These are phyloP conservation scores for Conistra vaccinii DNA, from an alignment of 2,888 invertebrate species.

Conservation along the genomic window DNA sequence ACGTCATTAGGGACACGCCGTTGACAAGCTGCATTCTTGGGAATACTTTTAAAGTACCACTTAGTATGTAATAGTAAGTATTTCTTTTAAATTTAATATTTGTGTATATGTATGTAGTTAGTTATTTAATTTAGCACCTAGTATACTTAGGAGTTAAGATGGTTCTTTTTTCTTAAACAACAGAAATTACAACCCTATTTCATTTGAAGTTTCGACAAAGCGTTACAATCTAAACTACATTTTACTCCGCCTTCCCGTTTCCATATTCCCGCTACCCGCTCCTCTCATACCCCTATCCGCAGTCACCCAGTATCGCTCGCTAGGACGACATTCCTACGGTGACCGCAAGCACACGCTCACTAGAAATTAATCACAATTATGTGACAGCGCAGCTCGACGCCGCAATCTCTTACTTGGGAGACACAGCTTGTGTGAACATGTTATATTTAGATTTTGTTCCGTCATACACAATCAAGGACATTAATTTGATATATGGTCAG, in stretches of 20 bases:
- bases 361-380: slow-evolving; percentile 89
- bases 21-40: not conserved
- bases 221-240: no score
- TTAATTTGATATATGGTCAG: slow-evolving; percentile 61
- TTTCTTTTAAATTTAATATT: no score
- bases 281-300: slow-evolving; percentile 58
- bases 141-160: no score
- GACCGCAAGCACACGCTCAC: slow-evolving; percentile 88
- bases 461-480: slow-evolving; percentile 65
- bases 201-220: not conserved
- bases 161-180: not conserved
- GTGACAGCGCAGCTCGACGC: slow-evolving; percentile 81
- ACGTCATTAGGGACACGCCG: no score
- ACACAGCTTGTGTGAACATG: slow-evolving; percentile 71
- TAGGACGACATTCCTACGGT: slow-evolving; percentile 84
- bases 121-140: no score
- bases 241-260: not conserved
- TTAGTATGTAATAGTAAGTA: no score
- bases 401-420: slow-evolving; percentile 72
- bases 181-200: not conserved
- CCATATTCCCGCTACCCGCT: slow-evolving; percentile 65
- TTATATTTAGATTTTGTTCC: slow-evolving; percentile 64
- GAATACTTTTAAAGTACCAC: no score
- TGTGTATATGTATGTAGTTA: not conserved
- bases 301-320: slow-evolving; percentile 72